Base-by-base conservation (phyloP, 2,888 invertebrate species). In the Polyploca ridens region DNA sequence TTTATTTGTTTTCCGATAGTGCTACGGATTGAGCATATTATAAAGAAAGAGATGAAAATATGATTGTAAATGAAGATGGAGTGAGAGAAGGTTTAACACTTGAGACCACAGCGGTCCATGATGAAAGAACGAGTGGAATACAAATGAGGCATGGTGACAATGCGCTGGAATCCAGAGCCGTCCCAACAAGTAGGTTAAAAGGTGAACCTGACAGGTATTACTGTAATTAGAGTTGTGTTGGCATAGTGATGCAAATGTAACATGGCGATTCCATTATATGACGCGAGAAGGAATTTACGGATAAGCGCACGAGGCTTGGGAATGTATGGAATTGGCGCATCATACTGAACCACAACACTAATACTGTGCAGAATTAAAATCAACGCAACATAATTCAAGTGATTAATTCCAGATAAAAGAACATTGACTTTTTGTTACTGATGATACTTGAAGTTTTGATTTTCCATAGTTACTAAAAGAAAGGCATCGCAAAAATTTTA, bases 101-200 rank as follows among this genome's bases (percentile, higher is more conserved):
- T 91, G 91, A 83, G 81, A 82, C 84, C 78, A 89, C 88, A 90
- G 83, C 88, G 87, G 87, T 76, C 69, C 78, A 76, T 87, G 90
- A 90, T 90, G 86, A 89, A 87, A 88, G 82, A 78, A 75, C 76
- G 73, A 84, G 81, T 71, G 72, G 79, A 77, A 79, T 79, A 78
- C 87, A 82, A 90, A 90, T 90, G 88, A 90, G 82, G 68, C 63
- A 58, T 79, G 74, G 80, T 82, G 85, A 92, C 91, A 93, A 91
- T 91, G 87, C 85, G 74, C 80, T 84, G 91, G 92, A 88, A 90
- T 91, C 89, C 86, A 87, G 82, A 85, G 82, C 71, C 79, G 82
- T 72, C 60, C 77, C 81, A 78, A 79, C 90, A 92, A 91, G 84
- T 93, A 84, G 93, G 93, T 93, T 93, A 92, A 91, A 93, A 91